Percentiles rank a stretch among this genome's conserved stretches.
Evolutionary conservation across 2,888 invertebrate genomes (phyloP).

Genomic region (Neoscelio sp.): DNA sequence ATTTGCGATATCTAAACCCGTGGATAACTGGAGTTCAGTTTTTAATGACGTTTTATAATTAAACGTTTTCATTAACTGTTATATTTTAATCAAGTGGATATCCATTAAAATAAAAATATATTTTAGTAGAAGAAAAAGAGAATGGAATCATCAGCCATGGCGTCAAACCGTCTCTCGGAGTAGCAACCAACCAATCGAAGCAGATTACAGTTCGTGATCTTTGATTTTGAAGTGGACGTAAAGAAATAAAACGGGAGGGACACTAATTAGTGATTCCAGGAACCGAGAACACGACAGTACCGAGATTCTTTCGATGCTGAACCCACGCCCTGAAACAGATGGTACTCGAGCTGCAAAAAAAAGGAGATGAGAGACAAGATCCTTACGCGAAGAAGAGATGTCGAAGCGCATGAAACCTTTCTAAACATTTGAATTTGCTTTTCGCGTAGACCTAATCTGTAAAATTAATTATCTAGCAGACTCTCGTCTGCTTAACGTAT

Average conservation of each 20-base stretch:
- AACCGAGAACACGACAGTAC: constrained; percentile 80
- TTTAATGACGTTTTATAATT: no score
- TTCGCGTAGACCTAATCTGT: constrained; percentile 44
- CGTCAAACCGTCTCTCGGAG: constrained; percentile 77
- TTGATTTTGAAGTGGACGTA: constrained; percentile 77
- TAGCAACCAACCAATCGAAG: constrained; percentile 51
- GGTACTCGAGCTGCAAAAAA: constrained; percentile 32
- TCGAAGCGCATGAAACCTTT: constrained; percentile 49
- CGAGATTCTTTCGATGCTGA: constrained; percentile 70
- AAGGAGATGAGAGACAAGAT: constrained; percentile 37
- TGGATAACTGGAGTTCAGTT: no score
- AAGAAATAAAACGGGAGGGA: constrained; percentile 81
- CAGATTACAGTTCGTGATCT: constrained; percentile 65
- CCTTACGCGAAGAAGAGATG: constrained; percentile 42
- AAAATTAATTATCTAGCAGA: constrained; percentile 53
- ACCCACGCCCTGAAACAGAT: constrained; percentile 52
- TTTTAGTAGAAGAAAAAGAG: neutral
- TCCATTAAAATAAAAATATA: no score
- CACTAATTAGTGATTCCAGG: constrained; percentile 83
- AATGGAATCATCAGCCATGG: constrained; percentile 76
- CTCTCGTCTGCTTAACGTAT: constrained; percentile 12
- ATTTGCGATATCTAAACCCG: no score
- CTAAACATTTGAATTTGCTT: constrained; percentile 46
- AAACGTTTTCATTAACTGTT: no score
- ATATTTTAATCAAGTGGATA: no score